Percentiles rank a stretch among this genome's conserved stretches.
These are phyloP conservation scores for Nestor notabilis DNA, from an alignment of 2,113 vertebrate species.

Conservation along the genomic window DNA sequence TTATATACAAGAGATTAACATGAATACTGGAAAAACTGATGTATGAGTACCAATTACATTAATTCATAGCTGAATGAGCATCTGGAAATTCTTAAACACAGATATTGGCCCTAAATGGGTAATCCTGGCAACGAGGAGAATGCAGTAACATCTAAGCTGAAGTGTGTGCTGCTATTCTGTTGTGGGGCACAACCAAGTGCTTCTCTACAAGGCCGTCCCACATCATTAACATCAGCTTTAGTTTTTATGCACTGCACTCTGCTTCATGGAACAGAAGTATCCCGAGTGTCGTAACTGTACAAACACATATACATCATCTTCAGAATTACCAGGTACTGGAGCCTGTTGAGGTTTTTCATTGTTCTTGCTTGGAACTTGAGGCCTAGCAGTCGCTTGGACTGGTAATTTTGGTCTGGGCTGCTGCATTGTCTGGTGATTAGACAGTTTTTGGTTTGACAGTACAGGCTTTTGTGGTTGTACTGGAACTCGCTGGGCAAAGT, in stretches of 20 bases:
- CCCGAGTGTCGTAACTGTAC: not conserved
- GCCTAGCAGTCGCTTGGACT: not conserved
- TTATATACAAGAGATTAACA: not conserved
- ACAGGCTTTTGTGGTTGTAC: conserved; percentile 52
- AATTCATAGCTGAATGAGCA: not conserved
- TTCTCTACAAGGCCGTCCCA: not conserved
- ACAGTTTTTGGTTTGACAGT: conserved; percentile 25
- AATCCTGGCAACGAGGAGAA: not conserved
- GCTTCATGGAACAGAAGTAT: not conserved
- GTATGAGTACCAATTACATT: not conserved
- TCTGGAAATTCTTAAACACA: not conserved
- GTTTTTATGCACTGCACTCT: not conserved
- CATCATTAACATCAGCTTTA: not conserved
- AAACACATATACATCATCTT: rapidly evolving
- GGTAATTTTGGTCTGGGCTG: not conserved
- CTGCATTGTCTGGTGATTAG: not conserved
- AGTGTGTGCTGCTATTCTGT: not conserved
- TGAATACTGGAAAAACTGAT: not conserved
- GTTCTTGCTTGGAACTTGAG: not conserved
- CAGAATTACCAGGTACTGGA: conserved; percentile 54
- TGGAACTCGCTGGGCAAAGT: conserved; percentile 80
- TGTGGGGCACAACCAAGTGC: not conserved
- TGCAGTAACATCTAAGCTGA: not conserved
- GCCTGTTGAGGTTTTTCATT: conserved; percentile 41
- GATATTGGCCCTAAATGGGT: rapidly evolving